Base-by-base conservation (phyloP, 2,888 invertebrate species). In the Rhagophthalmus giganteus region DNA sequence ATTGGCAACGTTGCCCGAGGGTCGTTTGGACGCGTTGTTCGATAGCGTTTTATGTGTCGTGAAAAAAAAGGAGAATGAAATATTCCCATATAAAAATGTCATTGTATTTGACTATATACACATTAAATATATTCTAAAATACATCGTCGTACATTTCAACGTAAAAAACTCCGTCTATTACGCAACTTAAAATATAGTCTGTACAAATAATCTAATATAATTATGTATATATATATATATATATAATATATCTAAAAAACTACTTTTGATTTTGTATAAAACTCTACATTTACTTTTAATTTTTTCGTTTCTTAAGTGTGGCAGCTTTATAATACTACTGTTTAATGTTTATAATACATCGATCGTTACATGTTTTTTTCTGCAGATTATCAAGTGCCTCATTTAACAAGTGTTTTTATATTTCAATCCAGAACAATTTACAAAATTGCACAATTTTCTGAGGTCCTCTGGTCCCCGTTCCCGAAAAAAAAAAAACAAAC, bases 191-290 rank as follows among this genome's bases (percentile, higher is more conserved):
- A 65, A 68, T 63, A 67, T 64, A 58, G 59, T 73, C 70, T 74
- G 73, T 74, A 74, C 74, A 74, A 74, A 73, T 72, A 70, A 41
- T 48, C 32, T 40, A 24, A 33, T 35, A 49, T 39, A n/a, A n/a
- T n/a, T n/a, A n/a, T n/a, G n/a, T n/a, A n/a, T n/a, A n/a, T n/a
- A n/a, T n/a, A n/a, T n/a, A n/a, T n/a, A n/a, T n/a, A n/a, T n/a
- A n/a, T n/a, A n/a, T n/a, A n/a, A 51, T 74, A 74, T 72, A 68
- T 70, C 74, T 75, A 74, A 65, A 75, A 74, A 75, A 75, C 75
- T 75, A 75, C 75, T 72, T 73, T 74, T 74, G 72, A 72, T 72
- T 74, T 64, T 72, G 75, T 75, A 75, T 73, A 74, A 74, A 75
- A 74, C 66, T 74, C 72, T 73, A 73, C 68, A 69, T 63, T 58